A percentile compares a stretch with the other conserved stretches of the same genome.
Conservation (phyloP, 2,797 vertebrate species). For the Thunnus albacares region DNA sequence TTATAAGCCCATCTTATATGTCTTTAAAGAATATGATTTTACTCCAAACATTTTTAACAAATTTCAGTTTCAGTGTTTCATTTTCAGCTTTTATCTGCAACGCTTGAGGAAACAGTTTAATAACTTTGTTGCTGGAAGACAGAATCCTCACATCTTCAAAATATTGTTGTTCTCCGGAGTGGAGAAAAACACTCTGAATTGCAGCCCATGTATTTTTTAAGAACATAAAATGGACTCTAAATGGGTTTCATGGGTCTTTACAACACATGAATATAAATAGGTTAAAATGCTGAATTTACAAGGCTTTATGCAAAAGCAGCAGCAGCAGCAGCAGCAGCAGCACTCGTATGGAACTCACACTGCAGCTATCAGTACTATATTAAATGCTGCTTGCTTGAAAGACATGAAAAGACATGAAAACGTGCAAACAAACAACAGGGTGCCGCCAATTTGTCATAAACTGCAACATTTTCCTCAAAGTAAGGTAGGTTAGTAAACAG, state of each 20-base stretch:
- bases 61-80: conserved; percentile 31
- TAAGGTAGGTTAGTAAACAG: conserved; percentile 37
- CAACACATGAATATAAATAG: conserved; percentile 30
- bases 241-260: conserved; percentile 39
- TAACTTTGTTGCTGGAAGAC: conserved; percentile 48
- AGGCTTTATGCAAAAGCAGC: conserved; percentile 37
- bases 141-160: conserved; percentile 37
- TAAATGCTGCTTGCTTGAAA: conserved; percentile 49
- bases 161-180: conserved; percentile 39
- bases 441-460: conserved; percentile 51
- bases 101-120: conserved; percentile 54
- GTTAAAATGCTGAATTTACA: conserved; percentile 28
- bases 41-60: conserved; percentile 21
- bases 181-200: conserved; percentile 44
- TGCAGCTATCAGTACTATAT: conserved; percentile 20
- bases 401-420: conserved; percentile 38
- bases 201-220: conserved; percentile 17
- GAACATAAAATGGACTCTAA: conserved; percentile 37
- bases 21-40: conserved; percentile 39
- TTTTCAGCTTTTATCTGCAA: conserved; percentile 46
- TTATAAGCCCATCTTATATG: conserved; percentile 22
- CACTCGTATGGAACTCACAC: conserved; percentile 3
- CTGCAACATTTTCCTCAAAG: conserved; percentile 41
- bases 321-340: conserved; percentile 17
- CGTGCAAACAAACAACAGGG: conserved; percentile 50